phyloP scores from a whole-genome alignment of 2,797 vertebrate genomes.

The Hirundo rustica region DNA sequence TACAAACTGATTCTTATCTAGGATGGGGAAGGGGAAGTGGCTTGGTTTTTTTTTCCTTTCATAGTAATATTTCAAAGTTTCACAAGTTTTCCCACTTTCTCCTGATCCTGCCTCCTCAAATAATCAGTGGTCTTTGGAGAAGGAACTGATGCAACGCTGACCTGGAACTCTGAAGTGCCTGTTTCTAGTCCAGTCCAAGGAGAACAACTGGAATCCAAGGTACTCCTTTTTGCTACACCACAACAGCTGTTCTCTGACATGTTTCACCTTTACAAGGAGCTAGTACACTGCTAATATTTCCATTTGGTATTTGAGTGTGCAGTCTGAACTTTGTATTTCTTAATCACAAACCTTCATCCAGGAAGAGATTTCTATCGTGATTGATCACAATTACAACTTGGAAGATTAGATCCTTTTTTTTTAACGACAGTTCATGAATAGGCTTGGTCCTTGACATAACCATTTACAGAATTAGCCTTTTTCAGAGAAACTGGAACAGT shows the following conservation, averaged over 20 bases:
- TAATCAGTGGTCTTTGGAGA: background rate
- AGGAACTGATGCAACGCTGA: background rate
- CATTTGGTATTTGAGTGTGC: background rate
- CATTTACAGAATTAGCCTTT: background rate
- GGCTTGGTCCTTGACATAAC: background rate
- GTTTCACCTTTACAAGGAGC: background rate
- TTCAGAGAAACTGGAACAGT: background rate
- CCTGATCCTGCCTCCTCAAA: background rate
- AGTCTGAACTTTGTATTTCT: background rate
- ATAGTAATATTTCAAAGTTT: background rate
- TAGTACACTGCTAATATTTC: background rate
- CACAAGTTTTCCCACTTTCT: background rate
- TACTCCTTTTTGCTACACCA: background rate
- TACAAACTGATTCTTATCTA: background rate
- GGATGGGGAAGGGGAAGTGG: background rate
- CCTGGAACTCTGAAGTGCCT: background rate
- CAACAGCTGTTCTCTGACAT: background rate
- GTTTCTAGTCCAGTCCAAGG: background rate
- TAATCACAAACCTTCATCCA: background rate
- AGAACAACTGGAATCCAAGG: background rate
- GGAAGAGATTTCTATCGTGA: background rate
- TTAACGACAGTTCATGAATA: background rate
- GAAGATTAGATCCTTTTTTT: background rate
- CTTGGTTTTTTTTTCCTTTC: background rate
- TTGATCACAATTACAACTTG: background rate